Evolutionary conservation across 1,140 invertebrate genomes (phyloP).

Genomic region (Atta colombica): DNA sequence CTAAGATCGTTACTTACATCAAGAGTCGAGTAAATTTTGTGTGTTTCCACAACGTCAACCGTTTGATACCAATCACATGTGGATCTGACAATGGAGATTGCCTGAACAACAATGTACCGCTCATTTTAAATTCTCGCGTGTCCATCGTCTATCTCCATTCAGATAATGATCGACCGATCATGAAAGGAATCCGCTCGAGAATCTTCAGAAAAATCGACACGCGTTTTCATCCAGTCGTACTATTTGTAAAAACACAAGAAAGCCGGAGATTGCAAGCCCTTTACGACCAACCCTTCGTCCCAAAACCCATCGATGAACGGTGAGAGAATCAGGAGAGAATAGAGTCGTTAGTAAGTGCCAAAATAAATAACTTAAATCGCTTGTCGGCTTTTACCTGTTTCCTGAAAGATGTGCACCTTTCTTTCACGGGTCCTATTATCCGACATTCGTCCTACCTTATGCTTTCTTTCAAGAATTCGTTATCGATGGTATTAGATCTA

Average conservation of each 20-base stretch:
- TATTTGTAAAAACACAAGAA: slow-evolving; percentile 61
- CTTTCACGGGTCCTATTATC: slow-evolving; percentile 16
- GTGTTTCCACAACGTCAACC: slow-evolving; percentile 64
- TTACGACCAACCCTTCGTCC: slow-evolving; percentile 78
- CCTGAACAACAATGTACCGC: slow-evolving; percentile 74
- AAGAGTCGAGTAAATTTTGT: slow-evolving; percentile 73
- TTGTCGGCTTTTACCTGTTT: slow-evolving; percentile 68
- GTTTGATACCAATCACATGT: slow-evolving; percentile 74
- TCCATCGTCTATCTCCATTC: slow-evolving; percentile 49
- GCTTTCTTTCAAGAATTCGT: slow-evolving; percentile 55
- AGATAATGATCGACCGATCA: slow-evolving; percentile 70
- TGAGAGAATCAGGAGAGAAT: slow-evolving; percentile 64
- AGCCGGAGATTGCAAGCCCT: slow-evolving; percentile 48
- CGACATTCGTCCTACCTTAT: background rate
- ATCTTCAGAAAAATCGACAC: slow-evolving; percentile 41
- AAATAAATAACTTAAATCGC: slow-evolving; percentile 66
- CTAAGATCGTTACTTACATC: slow-evolving; percentile 62
- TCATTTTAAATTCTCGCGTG: slow-evolving; percentile 68
- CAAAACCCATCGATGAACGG: slow-evolving; percentile 34
- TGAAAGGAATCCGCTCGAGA: background rate
- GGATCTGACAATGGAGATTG: slow-evolving; percentile 30
- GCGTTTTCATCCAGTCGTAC: slow-evolving; percentile 19
- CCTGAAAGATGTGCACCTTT: slow-evolving; percentile 20
- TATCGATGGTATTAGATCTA: slow-evolving; percentile 64
- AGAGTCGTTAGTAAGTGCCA: slow-evolving; percentile 74